A percentile compares a stretch with the other conserved stretches of the same genome.
Evolutionary conservation across 1,140 invertebrate species (phyloP).

Genomic region (Lucilia sericata): DNA sequence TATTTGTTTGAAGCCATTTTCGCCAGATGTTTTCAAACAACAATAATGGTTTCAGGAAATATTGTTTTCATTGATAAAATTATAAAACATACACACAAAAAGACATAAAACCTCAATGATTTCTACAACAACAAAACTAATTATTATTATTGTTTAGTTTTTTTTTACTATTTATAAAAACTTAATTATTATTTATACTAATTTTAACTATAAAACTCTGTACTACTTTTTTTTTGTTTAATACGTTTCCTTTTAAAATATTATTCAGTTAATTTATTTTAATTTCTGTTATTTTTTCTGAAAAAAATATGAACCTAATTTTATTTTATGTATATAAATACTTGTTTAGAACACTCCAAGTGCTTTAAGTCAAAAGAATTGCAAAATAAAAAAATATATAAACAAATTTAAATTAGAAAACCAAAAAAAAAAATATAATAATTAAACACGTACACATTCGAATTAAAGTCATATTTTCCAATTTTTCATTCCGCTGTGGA

Average conservation of each 20-base stretch:
- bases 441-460: neutral
- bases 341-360: slow-evolving; percentile 39
- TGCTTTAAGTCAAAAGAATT: slow-evolving; percentile 33
- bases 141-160: neutral
- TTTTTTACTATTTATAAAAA: slow-evolving; percentile 36
- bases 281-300: slow-evolving; percentile 22
- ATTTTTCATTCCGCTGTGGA: neutral
- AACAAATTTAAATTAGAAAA: slow-evolving; percentile 39
- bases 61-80: too few relatives aligned
- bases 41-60: slow-evolving; percentile 26
- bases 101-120: slow-evolving; percentile 35
- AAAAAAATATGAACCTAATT: slow-evolving; percentile 1
- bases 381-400: slow-evolving; percentile 4
- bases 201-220: slow-evolving; percentile 2
- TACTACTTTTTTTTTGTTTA: neutral
- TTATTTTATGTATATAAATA: slow-evolving; percentile 33
- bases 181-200: slow-evolving; percentile 30
- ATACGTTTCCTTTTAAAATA: neutral
- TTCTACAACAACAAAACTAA: slow-evolving; percentile 21
- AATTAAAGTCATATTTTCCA: slow-evolving; percentile 14
- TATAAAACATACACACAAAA: neutral
- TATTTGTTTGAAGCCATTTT: slow-evolving; percentile 26
- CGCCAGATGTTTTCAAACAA: slow-evolving; percentile 22
- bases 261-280: slow-evolving; percentile 30
- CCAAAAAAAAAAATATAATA: slow-evolving; percentile 49